A percentile compares a stretch with the other conserved stretches of the same genome.
Evolutionary conservation across 2,888 invertebrate genomes (phyloP).

Genomic region (Tiliacea citrago): DNA sequence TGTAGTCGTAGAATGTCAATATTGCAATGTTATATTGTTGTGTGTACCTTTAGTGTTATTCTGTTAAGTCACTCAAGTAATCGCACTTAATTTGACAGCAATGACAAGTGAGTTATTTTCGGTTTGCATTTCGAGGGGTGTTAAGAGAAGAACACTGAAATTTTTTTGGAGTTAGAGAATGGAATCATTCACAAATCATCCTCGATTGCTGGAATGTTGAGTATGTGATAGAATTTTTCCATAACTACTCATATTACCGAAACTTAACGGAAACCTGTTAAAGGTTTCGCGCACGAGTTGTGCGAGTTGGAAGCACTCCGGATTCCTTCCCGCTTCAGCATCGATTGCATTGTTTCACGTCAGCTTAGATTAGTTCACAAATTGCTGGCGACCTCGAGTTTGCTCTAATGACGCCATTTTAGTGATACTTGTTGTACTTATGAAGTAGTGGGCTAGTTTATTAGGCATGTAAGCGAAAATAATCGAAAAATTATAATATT

Average conservation of each 20-base stretch:
- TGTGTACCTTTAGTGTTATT: not conserved
- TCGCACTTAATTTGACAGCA: no score
- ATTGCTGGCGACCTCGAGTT: constrained; percentile 50
- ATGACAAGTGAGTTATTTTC: no score
- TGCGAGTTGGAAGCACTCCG: constrained; percentile 35
- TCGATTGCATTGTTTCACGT: constrained; percentile 73
- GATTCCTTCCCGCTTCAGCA: constrained; percentile 58
- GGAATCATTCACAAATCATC: no score
- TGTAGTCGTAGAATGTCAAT: no score
- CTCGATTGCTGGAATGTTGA: not conserved
- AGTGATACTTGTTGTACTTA: not conserved
- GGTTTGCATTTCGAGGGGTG: not conserved
- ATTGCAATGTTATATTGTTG: not conserved
- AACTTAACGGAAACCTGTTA: no score
- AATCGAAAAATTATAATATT: no score
- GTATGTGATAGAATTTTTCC: no score
- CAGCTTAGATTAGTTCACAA: constrained; percentile 67
- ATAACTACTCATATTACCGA: no score
- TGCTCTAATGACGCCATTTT: constrained; percentile 49
- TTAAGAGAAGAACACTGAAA: not conserved
- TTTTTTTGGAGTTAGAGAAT: no score
- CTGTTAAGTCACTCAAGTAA: no score
- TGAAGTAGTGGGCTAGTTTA: not conserved
- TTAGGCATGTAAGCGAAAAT: no score
- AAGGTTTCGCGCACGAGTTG: not conserved